Conservation (phyloP, 2,888 invertebrate species). For the Cephus rjabovi region DNA sequence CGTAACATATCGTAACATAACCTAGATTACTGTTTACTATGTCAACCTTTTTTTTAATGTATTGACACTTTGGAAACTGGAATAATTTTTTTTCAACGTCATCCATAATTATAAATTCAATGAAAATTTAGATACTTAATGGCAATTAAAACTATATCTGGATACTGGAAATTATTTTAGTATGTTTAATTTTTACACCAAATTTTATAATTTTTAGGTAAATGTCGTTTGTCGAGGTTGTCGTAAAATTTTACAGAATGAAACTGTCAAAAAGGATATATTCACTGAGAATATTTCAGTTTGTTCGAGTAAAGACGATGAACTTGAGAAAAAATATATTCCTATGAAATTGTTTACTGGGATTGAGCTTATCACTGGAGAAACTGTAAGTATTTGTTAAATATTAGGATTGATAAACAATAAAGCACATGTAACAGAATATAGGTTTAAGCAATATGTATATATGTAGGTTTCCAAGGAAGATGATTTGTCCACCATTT, state of each 20-base stretch:
- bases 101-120: too few species aligned
- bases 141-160: too few species aligned
- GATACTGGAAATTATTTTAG: too few species aligned
- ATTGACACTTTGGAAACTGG: too few species aligned
- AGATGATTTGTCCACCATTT: conserved; percentile 65
- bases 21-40: too few species aligned
- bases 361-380: conserved; percentile 33
- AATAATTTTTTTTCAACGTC: too few species aligned
- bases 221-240: conserved; percentile 28
- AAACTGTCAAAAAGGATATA: conserved; percentile 23
- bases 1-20: too few species aligned
- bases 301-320: conserved; percentile 11
- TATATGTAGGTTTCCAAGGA: conserved; percentile 63
- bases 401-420: background rate
- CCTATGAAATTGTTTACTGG: conserved; percentile 25
- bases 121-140: too few species aligned
- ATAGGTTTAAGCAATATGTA: background rate
- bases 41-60: too few species aligned
- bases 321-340: conserved; percentile 11
- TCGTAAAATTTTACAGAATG: conserved; percentile 18
- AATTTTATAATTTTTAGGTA: conserved; percentile 21
- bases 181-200: background rate
- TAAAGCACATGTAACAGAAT: background rate
- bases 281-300: conserved; percentile 21
- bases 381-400: conserved; percentile 22